Evolutionary conservation across 2,797 vertebrate species (phyloP).

Genomic region (Toxotes lorentzi): DNA sequence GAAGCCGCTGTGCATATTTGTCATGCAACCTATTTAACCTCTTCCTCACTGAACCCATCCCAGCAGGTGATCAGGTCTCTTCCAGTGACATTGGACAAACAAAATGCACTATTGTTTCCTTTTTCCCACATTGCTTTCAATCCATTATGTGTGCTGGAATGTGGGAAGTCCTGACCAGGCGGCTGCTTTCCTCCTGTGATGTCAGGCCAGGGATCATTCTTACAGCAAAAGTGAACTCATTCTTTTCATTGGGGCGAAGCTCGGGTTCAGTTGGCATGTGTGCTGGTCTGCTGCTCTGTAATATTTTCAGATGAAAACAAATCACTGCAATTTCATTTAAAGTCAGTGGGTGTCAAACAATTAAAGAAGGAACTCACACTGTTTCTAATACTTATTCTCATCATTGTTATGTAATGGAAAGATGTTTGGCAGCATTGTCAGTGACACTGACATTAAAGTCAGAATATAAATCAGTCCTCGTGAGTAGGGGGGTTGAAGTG

Average conservation of each 20-base stretch:
- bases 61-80: neutral
- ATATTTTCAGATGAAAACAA: neutral
- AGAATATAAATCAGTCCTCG: neutral
- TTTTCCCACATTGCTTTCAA: constrained; percentile 6
- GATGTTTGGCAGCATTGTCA: neutral
- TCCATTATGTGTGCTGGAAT: constrained; percentile 5
- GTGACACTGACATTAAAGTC: too few relatives aligned
- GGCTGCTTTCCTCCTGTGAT: neutral
- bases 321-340: neutral
- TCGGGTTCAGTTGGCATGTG: neutral
- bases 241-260: neutral
- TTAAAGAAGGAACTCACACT: neutral
- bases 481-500: too few relatives aligned
- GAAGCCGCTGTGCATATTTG: too few relatives aligned
- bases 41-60: neutral
- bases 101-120: neutral
- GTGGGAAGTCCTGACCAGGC: constrained; percentile 11
- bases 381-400: neutral
- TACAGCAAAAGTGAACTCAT: neutral
- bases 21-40: too few relatives aligned
- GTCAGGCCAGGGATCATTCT: neutral
- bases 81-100: neutral
- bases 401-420: neutral
- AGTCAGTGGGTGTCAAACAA: neutral
- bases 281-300: neutral